Conservation (phyloP, 2,888 invertebrate genomes). For the Drosophila neonasuta region DNA sequence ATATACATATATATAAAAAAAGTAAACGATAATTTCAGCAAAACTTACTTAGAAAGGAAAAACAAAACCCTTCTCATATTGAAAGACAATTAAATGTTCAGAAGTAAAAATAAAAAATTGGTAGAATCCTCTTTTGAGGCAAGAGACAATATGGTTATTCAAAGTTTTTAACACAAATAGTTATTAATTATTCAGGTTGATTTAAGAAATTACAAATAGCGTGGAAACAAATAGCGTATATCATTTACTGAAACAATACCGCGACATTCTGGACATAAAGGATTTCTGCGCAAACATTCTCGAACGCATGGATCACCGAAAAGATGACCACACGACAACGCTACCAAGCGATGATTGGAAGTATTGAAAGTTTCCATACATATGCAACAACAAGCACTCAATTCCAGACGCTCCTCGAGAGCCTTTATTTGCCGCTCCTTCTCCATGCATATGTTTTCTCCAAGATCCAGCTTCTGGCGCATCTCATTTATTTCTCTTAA, state of each 20-base stretch:
- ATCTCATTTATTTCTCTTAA: not conserved
- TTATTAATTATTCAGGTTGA: too few relatives aligned
- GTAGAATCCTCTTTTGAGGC: too few relatives aligned
- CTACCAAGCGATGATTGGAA: not conserved
- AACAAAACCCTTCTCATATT: too few relatives aligned
- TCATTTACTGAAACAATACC: not conserved
- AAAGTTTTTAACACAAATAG: too few relatives aligned
- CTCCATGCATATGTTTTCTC: not conserved
- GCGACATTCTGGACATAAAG: not conserved
- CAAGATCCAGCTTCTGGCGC: not conserved
- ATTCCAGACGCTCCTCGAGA: not conserved
- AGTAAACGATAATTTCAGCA: too few relatives aligned
- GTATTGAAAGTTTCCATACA: not conserved
- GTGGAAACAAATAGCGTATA: not conserved
- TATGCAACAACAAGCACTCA: not conserved
- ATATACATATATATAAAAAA: too few relatives aligned
- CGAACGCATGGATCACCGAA: not conserved
- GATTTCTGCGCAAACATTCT: not conserved
- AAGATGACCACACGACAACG: not conserved
- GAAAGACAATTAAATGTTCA: too few relatives aligned
- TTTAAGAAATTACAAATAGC: not conserved
- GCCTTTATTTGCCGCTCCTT: not conserved
- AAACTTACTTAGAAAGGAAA: too few relatives aligned
- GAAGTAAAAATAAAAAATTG: too few relatives aligned
- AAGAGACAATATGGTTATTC: too few relatives aligned